Base-by-base conservation (phyloP, 2,888 invertebrate genomes). In the Bellardia bayeri region DNA sequence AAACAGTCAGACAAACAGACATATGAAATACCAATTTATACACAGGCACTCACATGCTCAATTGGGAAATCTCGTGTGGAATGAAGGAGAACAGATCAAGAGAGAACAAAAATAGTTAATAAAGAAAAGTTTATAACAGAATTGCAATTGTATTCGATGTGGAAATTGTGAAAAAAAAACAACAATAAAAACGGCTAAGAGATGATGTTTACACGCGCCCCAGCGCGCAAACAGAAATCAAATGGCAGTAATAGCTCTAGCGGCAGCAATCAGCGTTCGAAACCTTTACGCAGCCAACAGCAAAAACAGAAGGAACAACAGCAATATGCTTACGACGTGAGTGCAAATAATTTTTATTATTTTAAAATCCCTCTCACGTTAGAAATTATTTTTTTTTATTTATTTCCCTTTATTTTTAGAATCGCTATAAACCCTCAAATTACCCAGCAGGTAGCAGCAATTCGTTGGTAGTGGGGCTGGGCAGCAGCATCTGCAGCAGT, bases 181-280 rank as follows among this genome's bases (percentile, higher is more conserved):
- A 54, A 16, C 13, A 49, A 79, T 2, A 54, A 82, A 72, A 83
- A 87, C 89, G 89, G 88, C 89, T 76, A 79, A 85, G 90, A 92
- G 89, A 96, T 96, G 96, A 96, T 96, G 96, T 96, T 96, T 93
- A 96, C 96, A 90, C 96, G 96, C 90, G 95, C 95, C 91, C 95
- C 95, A 87, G 95, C 95, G 92, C 94, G 95, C 90, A 95, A 95
- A 91, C 95, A 95, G 90, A 92, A 94, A 91, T 86, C 91, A 63
- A 91, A 89, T 79, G 71, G 85, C 89, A 92, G 91, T 88, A 74
- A 66, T 90, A 91, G 91, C 83, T 90, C 90, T 89, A 84, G 90
- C 80, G 90, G 90, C 89, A 92, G 90, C 89, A 78, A 72, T 64
- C 92, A 92, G 85, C 90, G 92, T 42, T 90, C 91, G 16, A 83